Conservation (phyloP, 2,888 invertebrate genomes). For the Macrosiphum euphorbiae region DNA sequence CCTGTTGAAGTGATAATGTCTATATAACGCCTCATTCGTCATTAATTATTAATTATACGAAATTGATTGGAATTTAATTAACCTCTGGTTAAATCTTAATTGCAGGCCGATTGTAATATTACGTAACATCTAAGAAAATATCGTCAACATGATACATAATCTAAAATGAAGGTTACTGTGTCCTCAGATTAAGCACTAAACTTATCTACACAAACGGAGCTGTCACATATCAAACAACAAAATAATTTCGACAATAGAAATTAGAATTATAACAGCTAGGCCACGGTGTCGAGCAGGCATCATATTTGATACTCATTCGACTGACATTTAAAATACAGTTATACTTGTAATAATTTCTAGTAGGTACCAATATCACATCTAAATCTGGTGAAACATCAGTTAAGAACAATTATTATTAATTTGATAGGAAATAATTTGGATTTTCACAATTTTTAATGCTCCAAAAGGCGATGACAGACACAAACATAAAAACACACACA, state of each 20-base stretch:
- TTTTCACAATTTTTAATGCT: background rate
- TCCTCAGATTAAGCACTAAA: conserved; percentile 18
- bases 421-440: background rate
- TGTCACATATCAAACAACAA: background rate
- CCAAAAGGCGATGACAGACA: background rate
- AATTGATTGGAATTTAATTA: background rate
- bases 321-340: background rate
- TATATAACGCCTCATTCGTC: background rate
- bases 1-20: background rate
- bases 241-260: conserved; percentile 6
- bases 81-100: background rate
- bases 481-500: background rate
- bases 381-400: background rate
- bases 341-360: background rate
- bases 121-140: conserved; percentile 5
- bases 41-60: background rate
- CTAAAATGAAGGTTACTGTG: background rate
- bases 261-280: background rate
- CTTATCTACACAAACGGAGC: background rate
- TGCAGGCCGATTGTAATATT: background rate
- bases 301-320: background rate
- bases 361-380: background rate
- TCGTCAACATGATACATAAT: background rate
- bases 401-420: background rate
- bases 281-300: background rate